Percentiles rank a stretch among this genome's conserved stretches.
Conservation (phyloP, 2,113 vertebrate genomes). For the Sialia sialis region DNA sequence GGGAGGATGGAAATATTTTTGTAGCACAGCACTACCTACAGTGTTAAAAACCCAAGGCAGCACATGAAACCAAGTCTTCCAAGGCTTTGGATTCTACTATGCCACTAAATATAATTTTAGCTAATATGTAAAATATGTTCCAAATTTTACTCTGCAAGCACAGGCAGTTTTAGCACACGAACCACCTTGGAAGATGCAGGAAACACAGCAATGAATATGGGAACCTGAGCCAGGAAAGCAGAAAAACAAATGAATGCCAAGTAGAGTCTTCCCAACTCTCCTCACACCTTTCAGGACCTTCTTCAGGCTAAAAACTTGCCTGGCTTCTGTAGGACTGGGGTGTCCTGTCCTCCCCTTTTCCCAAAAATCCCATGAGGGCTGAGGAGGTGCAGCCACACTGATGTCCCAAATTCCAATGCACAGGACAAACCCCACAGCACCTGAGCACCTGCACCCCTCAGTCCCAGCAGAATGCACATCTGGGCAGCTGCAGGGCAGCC, state of each 20-base stretch:
- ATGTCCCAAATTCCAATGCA: fast-evolving
- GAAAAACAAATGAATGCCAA: background rate
- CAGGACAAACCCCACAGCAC: fast-evolving
- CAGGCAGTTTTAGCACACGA: background rate
- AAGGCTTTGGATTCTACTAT: background rate
- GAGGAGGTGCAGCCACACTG: background rate
- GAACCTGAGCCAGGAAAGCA: background rate
- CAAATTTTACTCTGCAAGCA: background rate
- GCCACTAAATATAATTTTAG: background rate
- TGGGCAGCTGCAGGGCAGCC: background rate
- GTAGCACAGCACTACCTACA: background rate
- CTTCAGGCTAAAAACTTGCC: background rate
- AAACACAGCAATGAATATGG: background rate
- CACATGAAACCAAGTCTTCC: background rate
- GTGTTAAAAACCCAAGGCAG: background rate
- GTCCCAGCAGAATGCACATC: fast-evolving
- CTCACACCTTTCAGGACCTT: background rate
- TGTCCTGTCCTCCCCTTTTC: background rate
- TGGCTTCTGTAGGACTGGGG: background rate
- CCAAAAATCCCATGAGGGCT: fast-evolving
- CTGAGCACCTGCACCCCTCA: background rate
- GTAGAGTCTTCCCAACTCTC: background rate
- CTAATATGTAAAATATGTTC: background rate
- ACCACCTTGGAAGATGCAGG: background rate
- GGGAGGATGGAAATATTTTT: background rate